Evolutionary conservation across 2,797 vertebrate species (phyloP), one percentile per base, ranked within the genome.

Genomic region (Odontamblyopus rebecca): DNA sequence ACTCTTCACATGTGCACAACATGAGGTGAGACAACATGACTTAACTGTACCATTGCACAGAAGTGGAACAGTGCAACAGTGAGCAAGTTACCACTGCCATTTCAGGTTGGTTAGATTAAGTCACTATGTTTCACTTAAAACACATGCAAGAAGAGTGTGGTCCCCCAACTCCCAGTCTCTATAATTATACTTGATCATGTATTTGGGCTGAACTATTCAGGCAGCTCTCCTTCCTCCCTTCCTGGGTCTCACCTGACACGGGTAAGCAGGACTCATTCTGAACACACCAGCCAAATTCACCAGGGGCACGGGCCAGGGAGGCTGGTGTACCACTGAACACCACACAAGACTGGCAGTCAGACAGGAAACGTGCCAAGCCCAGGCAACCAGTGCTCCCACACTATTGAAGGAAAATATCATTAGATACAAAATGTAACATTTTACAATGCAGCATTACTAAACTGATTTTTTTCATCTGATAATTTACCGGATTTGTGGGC

Each of bases 261-360:
- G 96, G 96, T 35, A 97, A 93, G 92, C 97, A 98, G 85, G 95
- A 95, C 78, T 96, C 96, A 2, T 97, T 97, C 90, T 98, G 96
- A 79, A 97, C 97, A 76, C 97, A 98, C 97, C 96, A 97, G 69
- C 96, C 96, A 65, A 97, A 95, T 84, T 96, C 92, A 0, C 95
- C 95, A 0, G 95, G 95, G 23, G 95, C 93, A 19, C 91, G 94
- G 2, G 95, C 95, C 61, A 96, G 90, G 16, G 90, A 91, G 3
- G 90, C 77, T 0, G 93, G 88, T 70, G 90, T 91, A 59, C 95
- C 94, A 50, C 95, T 95, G 86, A 98, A 97, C 35, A 95, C 95
- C 79, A 97, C 88, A 83, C 96, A 98, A 2, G 96, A 95, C 87
- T 97, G 96, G 81, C 96, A 98, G 89, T 97, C 96, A 0, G 94